phyloP scores from a whole-genome alignment of 2,888 invertebrate genomes.

The Melinopterus prodromus region DNA sequence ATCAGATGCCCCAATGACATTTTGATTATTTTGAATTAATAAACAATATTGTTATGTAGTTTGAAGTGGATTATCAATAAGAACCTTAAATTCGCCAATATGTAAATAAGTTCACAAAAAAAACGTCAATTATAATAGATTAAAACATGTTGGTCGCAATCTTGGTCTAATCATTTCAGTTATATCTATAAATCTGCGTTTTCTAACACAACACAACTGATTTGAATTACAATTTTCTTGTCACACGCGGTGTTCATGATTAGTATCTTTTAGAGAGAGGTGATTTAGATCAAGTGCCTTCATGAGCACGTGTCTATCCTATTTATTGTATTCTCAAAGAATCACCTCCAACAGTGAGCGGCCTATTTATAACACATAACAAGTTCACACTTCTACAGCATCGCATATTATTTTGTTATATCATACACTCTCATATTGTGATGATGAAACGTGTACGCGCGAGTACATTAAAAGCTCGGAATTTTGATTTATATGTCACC shows the following conservation, averaged over 20 bases:
- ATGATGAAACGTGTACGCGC: background rate
- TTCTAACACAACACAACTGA: too few species aligned
- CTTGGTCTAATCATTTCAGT: too few species aligned
- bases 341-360: constrained; percentile 31
- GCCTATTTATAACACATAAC: constrained; percentile 6
- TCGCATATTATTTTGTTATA: constrained; percentile 13
- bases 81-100: too few species aligned
- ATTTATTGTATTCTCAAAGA: constrained; percentile 36
- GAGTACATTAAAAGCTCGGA: constrained; percentile 25
- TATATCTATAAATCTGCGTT: too few species aligned
- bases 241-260: constrained; percentile 42
- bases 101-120: too few species aligned
- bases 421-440: background rate
- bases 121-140: too few species aligned
- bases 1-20: too few species aligned
- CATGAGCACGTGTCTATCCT: constrained; percentile 41
- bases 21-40: too few species aligned
- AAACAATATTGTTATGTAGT: too few species aligned
- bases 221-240: background rate
- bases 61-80: too few species aligned
- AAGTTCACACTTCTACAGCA: constrained; percentile 16
- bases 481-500: constrained; percentile 41
- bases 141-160: too few species aligned
- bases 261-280: constrained; percentile 43
- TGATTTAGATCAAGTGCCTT: constrained; percentile 33